A percentile compares a stretch with the other conserved stretches of the same genome.
phyloP scores from a whole-genome alignment of 2,888 invertebrate species.

The Thecophora atra region DNA sequence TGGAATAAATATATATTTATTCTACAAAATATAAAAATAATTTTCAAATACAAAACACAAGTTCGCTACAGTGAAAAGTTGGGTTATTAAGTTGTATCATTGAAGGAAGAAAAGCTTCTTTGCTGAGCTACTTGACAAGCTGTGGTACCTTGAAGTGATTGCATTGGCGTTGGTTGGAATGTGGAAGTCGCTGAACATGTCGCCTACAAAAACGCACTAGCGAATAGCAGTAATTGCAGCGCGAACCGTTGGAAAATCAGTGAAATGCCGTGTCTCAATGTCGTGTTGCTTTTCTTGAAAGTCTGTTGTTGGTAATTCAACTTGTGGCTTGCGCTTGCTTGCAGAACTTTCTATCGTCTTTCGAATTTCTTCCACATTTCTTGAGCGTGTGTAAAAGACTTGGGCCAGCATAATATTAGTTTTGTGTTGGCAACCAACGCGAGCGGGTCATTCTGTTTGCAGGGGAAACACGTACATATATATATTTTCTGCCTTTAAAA shows the following conservation, averaged over 20 bases:
- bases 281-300: slow-evolving; percentile 32
- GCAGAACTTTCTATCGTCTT: slow-evolving; percentile 30
- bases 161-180: slow-evolving; percentile 28
- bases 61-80: too few species aligned
- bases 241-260: slow-evolving; percentile 23
- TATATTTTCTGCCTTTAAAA: slow-evolving; percentile 48
- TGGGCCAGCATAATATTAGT: slow-evolving; percentile 65
- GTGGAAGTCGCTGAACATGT: neutral
- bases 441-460: slow-evolving; percentile 67
- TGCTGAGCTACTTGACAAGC: too few species aligned
- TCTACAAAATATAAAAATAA: too few species aligned
- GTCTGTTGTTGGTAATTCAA: slow-evolving; percentile 26
- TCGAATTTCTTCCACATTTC: slow-evolving; percentile 24
- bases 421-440: slow-evolving; percentile 68
- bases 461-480: slow-evolving; percentile 67
- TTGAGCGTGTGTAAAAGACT: slow-evolving; percentile 52
- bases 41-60: too few species aligned
- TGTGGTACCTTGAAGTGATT: slow-evolving; percentile 6
- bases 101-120: too few species aligned
- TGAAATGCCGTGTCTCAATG: slow-evolving; percentile 1
- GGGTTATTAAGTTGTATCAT: too few species aligned
- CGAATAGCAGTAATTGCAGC: neutral
- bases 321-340: slow-evolving; percentile 35
- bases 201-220: neutral
- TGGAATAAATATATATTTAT: too few species aligned